phyloP scores from a whole-genome alignment of 2,888 invertebrate species.

The Dromius quadrimaculatus region DNA sequence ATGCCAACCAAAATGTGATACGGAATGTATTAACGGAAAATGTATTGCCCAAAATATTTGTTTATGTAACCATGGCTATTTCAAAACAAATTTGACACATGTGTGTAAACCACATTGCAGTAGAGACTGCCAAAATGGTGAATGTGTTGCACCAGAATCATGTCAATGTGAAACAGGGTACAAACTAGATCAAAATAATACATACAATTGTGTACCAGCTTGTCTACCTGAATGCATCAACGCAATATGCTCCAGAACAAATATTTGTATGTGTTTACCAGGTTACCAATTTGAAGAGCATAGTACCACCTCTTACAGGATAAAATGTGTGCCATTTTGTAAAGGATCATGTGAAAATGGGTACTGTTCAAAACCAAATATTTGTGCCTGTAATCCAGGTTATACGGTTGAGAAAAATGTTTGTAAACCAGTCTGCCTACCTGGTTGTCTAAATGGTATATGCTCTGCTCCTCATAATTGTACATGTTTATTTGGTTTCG shows the following conservation, averaged over 20 bases:
- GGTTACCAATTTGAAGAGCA: too few relatives aligned
- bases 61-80: constrained; percentile 71
- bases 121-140: constrained; percentile 52
- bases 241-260: constrained; percentile 29
- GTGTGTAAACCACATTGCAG: constrained; percentile 53
- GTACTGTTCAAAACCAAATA: constrained; percentile 67
- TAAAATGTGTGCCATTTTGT: constrained; percentile 33
- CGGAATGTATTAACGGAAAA: constrained; percentile 76
- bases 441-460: constrained; percentile 22
- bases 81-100: constrained; percentile 4
- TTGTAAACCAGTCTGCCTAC: constrained; percentile 33
- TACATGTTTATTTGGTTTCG: constrained; percentile 33
- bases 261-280: constrained; percentile 33
- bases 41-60: constrained; percentile 77
- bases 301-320: too few relatives aligned
- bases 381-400: constrained; percentile 66
- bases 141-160: constrained; percentile 53
- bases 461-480: constrained; percentile 41
- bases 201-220: constrained; percentile 10
- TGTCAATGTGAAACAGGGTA: constrained; percentile 50
- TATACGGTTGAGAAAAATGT: too few relatives aligned
- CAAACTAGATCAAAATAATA: background rate
- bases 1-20: constrained; percentile 69
- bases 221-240: constrained; percentile 13
- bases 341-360: constrained; percentile 61